A percentile compares a stretch with the other conserved stretches of the same genome.
phyloP scores from a whole-genome alignment of 2,888 invertebrate species.

The Hipparchia semele region DNA sequence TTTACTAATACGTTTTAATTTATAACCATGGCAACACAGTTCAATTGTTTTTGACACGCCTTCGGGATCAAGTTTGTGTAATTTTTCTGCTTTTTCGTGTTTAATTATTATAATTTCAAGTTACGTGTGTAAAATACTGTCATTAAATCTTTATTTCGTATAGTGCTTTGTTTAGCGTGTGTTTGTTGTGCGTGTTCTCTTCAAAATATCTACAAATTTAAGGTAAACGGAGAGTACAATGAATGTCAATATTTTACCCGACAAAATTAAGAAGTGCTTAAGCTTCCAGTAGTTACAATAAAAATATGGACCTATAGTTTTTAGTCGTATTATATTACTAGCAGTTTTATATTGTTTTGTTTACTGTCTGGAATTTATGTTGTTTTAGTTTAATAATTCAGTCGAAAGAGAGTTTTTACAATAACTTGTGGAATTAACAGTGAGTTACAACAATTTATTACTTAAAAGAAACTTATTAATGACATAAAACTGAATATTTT shows the following conservation, averaged over 20 bases:
- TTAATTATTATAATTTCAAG: conserved; percentile 36
- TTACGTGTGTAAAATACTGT: conserved; percentile 37
- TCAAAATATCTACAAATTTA: conserved; percentile 29
- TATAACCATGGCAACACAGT: not conserved
- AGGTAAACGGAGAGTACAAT: conserved; percentile 44
- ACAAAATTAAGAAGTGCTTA: conserved; percentile 24
- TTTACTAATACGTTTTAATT: too few relatives aligned
- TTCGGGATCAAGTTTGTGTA: conserved; percentile 41
- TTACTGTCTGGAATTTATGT: not conserved
- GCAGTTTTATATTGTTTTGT: conserved; percentile 4
- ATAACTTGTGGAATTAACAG: not conserved
- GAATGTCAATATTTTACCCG: conserved; percentile 32
- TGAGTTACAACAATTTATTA: not conserved
- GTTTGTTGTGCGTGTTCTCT: not conserved
- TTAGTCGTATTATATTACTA: conserved; percentile 11
- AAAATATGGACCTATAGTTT: conserved; percentile 7
- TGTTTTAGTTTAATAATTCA: not conserved
- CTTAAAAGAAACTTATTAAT: not conserved
- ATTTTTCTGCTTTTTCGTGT: conserved; percentile 30
- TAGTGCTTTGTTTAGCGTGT: conserved; percentile 12
- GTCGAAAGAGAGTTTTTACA: not conserved
- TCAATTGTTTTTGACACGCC: conserved; percentile 50
- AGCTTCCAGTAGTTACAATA: not conserved
- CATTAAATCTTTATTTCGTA: conserved; percentile 12
- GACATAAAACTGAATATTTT: not conserved